phyloP scores from a whole-genome alignment of 2,888 invertebrate species.

The Amblyjoppa fuscipennis region DNA sequence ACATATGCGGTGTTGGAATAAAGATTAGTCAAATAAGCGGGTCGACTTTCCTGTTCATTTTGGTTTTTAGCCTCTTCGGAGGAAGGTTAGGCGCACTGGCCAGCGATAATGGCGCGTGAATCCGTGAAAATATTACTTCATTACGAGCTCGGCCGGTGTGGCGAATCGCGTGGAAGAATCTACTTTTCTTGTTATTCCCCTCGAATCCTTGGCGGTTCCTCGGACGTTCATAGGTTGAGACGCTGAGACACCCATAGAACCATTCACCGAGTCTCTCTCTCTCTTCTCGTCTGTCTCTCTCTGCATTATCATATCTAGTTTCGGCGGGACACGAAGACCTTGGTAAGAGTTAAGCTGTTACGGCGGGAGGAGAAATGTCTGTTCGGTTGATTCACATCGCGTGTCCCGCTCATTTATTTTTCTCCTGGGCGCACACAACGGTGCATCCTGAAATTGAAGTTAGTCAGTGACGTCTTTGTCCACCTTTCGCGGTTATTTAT shows the following conservation, averaged over 20 bases:
- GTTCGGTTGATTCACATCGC: slow-evolving; percentile 60
- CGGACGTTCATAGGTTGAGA: slow-evolving; percentile 23
- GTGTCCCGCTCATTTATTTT: slow-evolving; percentile 55
- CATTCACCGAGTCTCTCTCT: slow-evolving; percentile 57
- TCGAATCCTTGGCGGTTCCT: slow-evolving; percentile 43
- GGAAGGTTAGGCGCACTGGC: slow-evolving; percentile 36
- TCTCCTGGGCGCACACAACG: neutral
- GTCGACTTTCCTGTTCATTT: slow-evolving; percentile 14
- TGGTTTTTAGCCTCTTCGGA: slow-evolving; percentile 4
- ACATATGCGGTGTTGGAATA: slow-evolving; percentile 25
- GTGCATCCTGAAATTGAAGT: slow-evolving; percentile 60
- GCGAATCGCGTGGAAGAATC: slow-evolving; percentile 9
- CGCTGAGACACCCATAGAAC: slow-evolving; percentile 33
- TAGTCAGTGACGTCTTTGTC: slow-evolving; percentile 42
- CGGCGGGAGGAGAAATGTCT: slow-evolving; percentile 41
- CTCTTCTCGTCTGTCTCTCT: neutral
- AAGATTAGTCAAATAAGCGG: slow-evolving; percentile 43
- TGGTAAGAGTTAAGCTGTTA: slow-evolving; percentile 47
- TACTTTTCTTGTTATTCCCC: slow-evolving; percentile 44
- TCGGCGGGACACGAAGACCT: slow-evolving; percentile 64
- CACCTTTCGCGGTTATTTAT: slow-evolving; percentile 50
- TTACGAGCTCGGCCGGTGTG: slow-evolving; percentile 29
- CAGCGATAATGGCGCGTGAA: slow-evolving; percentile 16
- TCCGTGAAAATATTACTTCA: slow-evolving; percentile 62
- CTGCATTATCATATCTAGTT: slow-evolving; percentile 69